Base-by-base conservation (phyloP, 2,888 invertebrate genomes). In the Vesta saturnalis region DNA sequence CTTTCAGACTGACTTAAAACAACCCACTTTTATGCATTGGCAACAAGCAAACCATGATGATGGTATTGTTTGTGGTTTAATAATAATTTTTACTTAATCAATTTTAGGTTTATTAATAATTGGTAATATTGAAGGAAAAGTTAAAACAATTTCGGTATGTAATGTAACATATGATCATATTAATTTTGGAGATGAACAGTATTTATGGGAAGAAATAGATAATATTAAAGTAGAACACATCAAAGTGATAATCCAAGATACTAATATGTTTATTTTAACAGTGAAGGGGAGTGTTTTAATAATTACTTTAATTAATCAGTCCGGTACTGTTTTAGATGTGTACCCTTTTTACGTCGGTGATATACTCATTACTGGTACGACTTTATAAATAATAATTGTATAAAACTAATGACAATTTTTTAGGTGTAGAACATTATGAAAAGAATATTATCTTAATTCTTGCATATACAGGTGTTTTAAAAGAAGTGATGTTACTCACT, bases 361-460 rank as follows among this genome's bases (percentile, higher is more conserved):
- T 69, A 75, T 77, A 39, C 79, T 77, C 66, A 79, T 82, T 21
- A 78, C 81, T 72, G 80, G 82, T 81, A 72, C 57, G 39, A n/a
- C 8, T 3, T 23, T 23, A 8, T 8, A n/a, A n/a, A n/a, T n/a
- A n/a, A n/a, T n/a, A n/a, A n/a, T n/a, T 58, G 47, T 30, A 2
- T 49, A 16, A 49, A 49, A 14, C 49, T 16, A 18, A 49, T 18
- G 4, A 49, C 3, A 3, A 14, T 49, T 69, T 79, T 79, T 58
- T 66, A 82, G 82, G 80, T 21, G 60, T 83, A 46, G 72, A 78
- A 52, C 76, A 77, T 46, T 74, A 77, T 35, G 73, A 74, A 67
- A 70, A 77, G 46, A 79, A 80, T 59, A 73, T 73, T 52, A 63
- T 81, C 18, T 55, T 80, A 22, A 69, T 83, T 30, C 67, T 80